phyloP scores from a whole-genome alignment of 2,888 invertebrate genomes.

The Cremastobaeus sp. region DNA sequence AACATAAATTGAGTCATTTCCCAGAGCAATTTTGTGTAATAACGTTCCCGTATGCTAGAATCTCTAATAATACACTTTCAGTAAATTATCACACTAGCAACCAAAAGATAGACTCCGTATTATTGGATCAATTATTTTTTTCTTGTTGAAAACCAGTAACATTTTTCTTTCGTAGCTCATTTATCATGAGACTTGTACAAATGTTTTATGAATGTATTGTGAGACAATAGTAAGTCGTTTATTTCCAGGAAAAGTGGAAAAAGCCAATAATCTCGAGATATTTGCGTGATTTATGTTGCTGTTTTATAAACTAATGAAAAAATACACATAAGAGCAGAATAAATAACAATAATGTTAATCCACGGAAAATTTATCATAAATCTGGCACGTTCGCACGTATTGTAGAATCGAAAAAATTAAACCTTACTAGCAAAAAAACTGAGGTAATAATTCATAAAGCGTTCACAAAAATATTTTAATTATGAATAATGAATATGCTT shows the following conservation, averaged over 20 bases:
- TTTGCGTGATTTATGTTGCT: constrained; percentile 15
- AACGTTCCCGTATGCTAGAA: constrained; percentile 4
- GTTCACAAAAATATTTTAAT: too few species aligned
- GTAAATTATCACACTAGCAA: constrained; percentile 5
- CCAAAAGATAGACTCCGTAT: not conserved
- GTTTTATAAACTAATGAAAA: constrained; percentile 15
- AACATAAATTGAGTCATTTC: constrained; percentile 25
- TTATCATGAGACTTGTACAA: constrained; percentile 6
- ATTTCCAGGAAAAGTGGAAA: constrained; percentile 1
- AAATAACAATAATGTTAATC: constrained; percentile 2
- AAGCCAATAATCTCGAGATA: constrained; percentile 8
- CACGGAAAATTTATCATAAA: not conserved
- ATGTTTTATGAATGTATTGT: constrained; percentile 8
- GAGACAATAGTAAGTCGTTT: constrained; percentile 9
- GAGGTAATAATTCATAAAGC: too few species aligned
- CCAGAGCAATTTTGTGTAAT: constrained; percentile 23
- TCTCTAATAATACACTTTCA: not conserved
- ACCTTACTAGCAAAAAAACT: too few species aligned
- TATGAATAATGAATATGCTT: too few species aligned
- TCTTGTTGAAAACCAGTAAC: not conserved
- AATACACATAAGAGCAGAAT: not conserved
- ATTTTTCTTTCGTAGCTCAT: constrained; percentile 5
- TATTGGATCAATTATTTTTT: constrained; percentile 1
- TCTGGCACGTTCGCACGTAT: too few species aligned
- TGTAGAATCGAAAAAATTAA: too few species aligned